A percentile compares a stretch with the other conserved stretches of the same genome.
phyloP scores from a whole-genome alignment of 1,140 invertebrate genomes.

The Caenorhabditis tropicalis region DNA sequence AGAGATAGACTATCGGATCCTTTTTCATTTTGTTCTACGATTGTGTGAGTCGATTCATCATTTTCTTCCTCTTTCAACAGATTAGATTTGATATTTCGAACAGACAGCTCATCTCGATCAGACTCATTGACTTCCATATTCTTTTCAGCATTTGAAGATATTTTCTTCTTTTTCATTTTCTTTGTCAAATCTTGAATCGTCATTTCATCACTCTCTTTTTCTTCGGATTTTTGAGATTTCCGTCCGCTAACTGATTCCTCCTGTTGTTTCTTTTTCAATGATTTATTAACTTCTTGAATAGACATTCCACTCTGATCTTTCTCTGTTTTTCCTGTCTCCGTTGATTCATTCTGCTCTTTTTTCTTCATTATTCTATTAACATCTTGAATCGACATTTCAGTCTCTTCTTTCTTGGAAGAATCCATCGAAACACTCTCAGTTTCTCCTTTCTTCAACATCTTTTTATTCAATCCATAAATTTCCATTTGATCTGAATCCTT shows the following conservation, averaged over 20 bases:
- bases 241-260: background rate
- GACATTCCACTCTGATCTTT: background rate
- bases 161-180: background rate
- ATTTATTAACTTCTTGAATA: background rate
- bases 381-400: background rate
- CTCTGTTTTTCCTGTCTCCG: background rate
- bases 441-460: background rate
- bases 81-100: background rate
- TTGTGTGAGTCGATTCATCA: background rate
- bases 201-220: background rate
- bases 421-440: background rate
- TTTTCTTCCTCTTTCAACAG: background rate
- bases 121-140: background rate
- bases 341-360: background rate
- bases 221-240: background rate
- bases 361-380: background rate
- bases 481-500: slow-evolving; percentile 19
- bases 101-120: background rate
- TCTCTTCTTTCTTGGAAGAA: too few relatives aligned
- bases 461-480: background rate
- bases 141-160: background rate
- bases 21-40: background rate
- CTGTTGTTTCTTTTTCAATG: background rate
- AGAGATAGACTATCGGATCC: background rate
- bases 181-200: background rate